These are phyloP conservation scores for Carposina sasakii DNA, from an alignment of 1,140 invertebrate species.

Conservation along the genomic window DNA sequence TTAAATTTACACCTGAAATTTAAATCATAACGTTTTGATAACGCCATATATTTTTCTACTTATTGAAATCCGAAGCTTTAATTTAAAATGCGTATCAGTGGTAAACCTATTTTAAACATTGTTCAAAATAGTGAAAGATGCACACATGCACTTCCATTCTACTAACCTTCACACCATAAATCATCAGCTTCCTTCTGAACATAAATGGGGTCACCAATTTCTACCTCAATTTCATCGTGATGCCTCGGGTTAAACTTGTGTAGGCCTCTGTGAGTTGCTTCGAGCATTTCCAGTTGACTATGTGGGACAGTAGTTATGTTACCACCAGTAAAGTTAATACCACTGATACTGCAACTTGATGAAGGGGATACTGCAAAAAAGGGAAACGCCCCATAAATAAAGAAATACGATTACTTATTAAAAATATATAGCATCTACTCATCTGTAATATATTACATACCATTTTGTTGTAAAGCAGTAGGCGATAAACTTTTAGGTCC, in stretches of 20 bases:
- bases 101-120: no score
- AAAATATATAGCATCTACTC: not conserved
- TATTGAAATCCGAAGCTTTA: no score
- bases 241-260: constrained; percentile 97
- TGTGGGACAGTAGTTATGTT: constrained; percentile 79
- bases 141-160: not conserved
- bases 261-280: constrained; percentile 94
- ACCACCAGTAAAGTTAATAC: constrained; percentile 69
- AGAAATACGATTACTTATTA: not conserved
- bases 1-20: constrained; percentile 88
- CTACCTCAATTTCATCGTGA: constrained; percentile 95
- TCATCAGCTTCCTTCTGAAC: constrained; percentile 97
- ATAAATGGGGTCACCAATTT: constrained; percentile 98
- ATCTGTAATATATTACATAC: constrained; percentile 23
- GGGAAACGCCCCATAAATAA: no score
- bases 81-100: no score
- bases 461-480: constrained; percentile 66
- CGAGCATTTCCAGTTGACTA: constrained; percentile 88
- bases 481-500: constrained; percentile 89
- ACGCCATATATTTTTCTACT: no score
- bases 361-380: constrained; percentile 58
- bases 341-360: constrained; percentile 70
- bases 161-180: constrained; percentile 94
- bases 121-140: no score
- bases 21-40: no score